phyloP scores from a whole-genome alignment of 2,888 invertebrate species.

The Ichneumoninae sp. region DNA sequence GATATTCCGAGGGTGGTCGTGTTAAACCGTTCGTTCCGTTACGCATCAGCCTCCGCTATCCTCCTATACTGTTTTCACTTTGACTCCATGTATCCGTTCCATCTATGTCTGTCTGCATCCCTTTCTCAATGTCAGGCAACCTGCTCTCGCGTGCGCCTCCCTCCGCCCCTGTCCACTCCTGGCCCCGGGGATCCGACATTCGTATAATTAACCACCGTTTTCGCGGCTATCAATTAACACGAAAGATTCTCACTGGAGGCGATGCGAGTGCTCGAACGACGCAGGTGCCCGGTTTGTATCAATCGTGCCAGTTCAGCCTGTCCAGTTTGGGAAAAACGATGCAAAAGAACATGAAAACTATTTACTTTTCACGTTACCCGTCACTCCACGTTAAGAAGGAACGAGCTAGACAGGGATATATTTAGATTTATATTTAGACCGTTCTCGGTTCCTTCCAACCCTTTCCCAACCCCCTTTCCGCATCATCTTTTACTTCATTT shows the following conservation, averaged over 20 bases:
- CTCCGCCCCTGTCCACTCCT: not conserved
- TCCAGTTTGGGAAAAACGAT: slow-evolving; percentile 51
- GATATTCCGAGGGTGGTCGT: slow-evolving; percentile 61
- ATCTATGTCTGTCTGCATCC: slow-evolving; percentile 37
- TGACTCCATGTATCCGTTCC: slow-evolving; percentile 38
- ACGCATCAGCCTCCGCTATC: slow-evolving; percentile 51
- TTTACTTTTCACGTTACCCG: slow-evolving; percentile 65
- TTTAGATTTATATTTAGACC: slow-evolving; percentile 65
- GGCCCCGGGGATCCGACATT: slow-evolving; percentile 26
- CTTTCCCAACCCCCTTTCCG: slow-evolving; percentile 27
- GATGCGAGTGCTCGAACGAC: slow-evolving; percentile 25
- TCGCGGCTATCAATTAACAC: slow-evolving; percentile 67
- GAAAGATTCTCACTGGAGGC: slow-evolving; percentile 52
- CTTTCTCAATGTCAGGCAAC: slow-evolving; percentile 57
- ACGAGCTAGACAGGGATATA: slow-evolving; percentile 62
- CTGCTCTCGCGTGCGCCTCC: slow-evolving; percentile 41
- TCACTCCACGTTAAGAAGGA: slow-evolving; percentile 63
- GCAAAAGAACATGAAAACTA: slow-evolving; percentile 46
- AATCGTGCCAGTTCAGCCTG: slow-evolving; percentile 49
- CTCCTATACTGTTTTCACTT: slow-evolving; percentile 59
- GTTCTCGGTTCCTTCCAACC: slow-evolving; percentile 55
- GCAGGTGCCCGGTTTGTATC: slow-evolving; percentile 63
- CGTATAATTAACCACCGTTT: slow-evolving; percentile 65
- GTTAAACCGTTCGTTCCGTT: slow-evolving; percentile 58
- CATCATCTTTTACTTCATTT: slow-evolving; percentile 24